Evolutionary conservation across 2,797 vertebrate genomes (phyloP).

Genomic region (Gymnothorax javanicus): DNA sequence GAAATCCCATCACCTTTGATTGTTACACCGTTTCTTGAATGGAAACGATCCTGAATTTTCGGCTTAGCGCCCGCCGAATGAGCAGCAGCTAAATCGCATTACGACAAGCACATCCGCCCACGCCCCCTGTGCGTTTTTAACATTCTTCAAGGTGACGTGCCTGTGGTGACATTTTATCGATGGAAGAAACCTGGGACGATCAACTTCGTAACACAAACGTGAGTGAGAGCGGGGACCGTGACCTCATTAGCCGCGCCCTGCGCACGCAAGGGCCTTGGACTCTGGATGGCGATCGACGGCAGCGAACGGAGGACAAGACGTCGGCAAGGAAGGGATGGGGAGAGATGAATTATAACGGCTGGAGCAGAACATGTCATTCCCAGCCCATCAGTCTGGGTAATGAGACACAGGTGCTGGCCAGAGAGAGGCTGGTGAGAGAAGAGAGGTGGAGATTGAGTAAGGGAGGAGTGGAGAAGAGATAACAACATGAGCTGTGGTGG

Average conservation of each 20-base stretch:
- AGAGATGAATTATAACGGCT: constrained; percentile 3
- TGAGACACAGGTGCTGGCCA: constrained; percentile 61
- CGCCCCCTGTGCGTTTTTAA: background rate
- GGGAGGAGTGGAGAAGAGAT: constrained; percentile 17
- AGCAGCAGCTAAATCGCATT: background rate
- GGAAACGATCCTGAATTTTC: background rate
- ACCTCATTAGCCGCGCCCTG: background rate
- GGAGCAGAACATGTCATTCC: background rate
- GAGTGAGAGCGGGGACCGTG: background rate
- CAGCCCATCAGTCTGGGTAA: constrained; percentile 51
- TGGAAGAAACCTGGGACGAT: background rate
- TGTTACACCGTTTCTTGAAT: background rate
- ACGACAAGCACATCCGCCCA: background rate
- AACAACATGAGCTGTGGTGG: constrained; percentile 5
- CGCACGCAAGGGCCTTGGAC: background rate
- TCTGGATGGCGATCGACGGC: background rate
- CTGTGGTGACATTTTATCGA: background rate
- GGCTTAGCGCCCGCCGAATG: background rate
- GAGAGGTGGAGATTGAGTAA: background rate
- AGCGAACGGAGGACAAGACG: background rate
- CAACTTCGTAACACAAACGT: background rate
- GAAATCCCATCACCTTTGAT: background rate
- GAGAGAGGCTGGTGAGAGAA: background rate
- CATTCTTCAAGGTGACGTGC: background rate
- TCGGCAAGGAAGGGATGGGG: background rate